Conservation (phyloP, 2,888 invertebrate species). For the Xestobium rufovillosum region DNA sequence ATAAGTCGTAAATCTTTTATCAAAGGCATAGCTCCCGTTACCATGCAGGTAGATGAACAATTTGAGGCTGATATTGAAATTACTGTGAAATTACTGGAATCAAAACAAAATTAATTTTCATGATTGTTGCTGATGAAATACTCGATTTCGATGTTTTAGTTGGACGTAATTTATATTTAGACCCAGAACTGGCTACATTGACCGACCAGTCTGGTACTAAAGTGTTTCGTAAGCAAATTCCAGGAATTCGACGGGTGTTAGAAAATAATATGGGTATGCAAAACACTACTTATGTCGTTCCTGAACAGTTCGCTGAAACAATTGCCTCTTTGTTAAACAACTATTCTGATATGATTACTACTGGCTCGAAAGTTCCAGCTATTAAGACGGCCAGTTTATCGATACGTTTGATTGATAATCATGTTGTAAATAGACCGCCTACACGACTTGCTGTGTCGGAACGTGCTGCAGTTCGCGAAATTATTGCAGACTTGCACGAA, state of each 20-base stretch:
- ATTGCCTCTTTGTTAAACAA: too few relatives aligned
- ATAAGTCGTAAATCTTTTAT: slow-evolving; percentile 2
- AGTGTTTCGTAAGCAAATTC: slow-evolving; percentile 7
- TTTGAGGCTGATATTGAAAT: slow-evolving; percentile 11
- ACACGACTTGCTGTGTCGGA: slow-evolving; percentile 13
- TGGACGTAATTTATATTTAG: slow-evolving; percentile 13
- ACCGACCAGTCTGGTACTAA: slow-evolving; percentile 7
- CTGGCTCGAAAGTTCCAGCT: too few relatives aligned
- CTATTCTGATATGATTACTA: too few relatives aligned
- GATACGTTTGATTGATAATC: slow-evolving; percentile 14
- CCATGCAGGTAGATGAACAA: slow-evolving; percentile 4
- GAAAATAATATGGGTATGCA: too few relatives aligned
- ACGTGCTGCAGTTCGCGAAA: slow-evolving; percentile 5
- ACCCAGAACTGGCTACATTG: slow-evolving; percentile 8
- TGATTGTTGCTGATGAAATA: slow-evolving; percentile 6
- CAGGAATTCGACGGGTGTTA: slow-evolving; percentile 8
- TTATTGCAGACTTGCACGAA: slow-evolving; percentile 2
- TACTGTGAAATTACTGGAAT: slow-evolving; percentile 16
- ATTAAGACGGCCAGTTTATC: too few relatives aligned
- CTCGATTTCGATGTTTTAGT: slow-evolving; percentile 14
- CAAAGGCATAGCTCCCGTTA: slow-evolving; percentile 1
- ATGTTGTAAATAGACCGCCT: slow-evolving; percentile 16
- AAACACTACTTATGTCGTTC: too few relatives aligned
- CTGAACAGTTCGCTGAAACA: too few relatives aligned
- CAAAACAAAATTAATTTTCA: slow-evolving; percentile 11